phyloP scores from a whole-genome alignment of 2,797 vertebrate genomes.

The Clarias laeviceps region DNA sequence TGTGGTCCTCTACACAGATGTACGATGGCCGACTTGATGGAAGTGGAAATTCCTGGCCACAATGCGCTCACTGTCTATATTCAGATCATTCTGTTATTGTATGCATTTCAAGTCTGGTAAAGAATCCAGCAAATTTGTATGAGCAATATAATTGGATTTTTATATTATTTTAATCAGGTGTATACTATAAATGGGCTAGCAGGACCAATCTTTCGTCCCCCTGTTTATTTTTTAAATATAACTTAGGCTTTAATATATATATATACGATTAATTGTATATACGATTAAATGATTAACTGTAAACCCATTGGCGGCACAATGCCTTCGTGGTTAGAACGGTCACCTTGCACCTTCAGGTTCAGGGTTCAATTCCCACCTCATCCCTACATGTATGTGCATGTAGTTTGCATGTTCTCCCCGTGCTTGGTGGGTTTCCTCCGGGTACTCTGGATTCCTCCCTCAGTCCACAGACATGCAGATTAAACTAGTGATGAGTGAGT shows the following conservation, averaged over 20 bases:
- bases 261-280: too few species aligned
- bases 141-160: not conserved
- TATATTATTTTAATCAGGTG: not conserved
- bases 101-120: slow-evolving; percentile 13
- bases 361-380: too few species aligned
- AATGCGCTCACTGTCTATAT: slow-evolving; percentile 45
- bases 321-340: too few species aligned
- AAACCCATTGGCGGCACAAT: too few species aligned
- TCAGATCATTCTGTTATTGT: slow-evolving; percentile 34
- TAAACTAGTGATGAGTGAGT: too few species aligned
- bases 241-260: too few species aligned
- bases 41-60: slow-evolving; percentile 48
- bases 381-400: too few species aligned
- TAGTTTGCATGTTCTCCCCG: too few species aligned
- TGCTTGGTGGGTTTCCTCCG: too few species aligned
- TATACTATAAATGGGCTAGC: not conserved
- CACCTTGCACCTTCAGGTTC: too few species aligned
- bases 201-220: not conserved
- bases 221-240: not conserved
- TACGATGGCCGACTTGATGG: slow-evolving; percentile 34
- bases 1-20: slow-evolving; percentile 42
- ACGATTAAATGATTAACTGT: not conserved
- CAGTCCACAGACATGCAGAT: too few species aligned
- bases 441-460: too few species aligned
- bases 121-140: slow-evolving; percentile 1